Evolutionary conservation across 2,888 invertebrate genomes (phyloP).

Genomic region (Amitus sp.): DNA sequence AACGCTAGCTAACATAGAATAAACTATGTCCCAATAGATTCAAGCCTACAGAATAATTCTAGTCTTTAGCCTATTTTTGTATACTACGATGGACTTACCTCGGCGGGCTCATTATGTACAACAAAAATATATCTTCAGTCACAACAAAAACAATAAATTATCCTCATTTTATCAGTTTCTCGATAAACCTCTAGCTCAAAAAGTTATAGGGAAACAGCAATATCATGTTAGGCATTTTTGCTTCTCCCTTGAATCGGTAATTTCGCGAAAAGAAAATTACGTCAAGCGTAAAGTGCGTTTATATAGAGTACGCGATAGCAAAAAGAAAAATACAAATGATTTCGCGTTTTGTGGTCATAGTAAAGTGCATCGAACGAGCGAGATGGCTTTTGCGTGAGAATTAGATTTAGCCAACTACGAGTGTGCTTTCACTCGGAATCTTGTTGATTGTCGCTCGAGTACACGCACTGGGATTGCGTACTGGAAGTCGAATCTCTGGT

Average conservation of each 20-base stretch:
- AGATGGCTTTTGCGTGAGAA: slow-evolving; percentile 32
- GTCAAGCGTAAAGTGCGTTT: no score
- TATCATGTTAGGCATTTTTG: slow-evolving; percentile 12
- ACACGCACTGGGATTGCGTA: slow-evolving; percentile 59
- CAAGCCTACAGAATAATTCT: slow-evolving; percentile 11
- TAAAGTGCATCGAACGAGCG: slow-evolving; percentile 28
- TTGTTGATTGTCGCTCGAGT: slow-evolving; percentile 57
- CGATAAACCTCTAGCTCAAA: no score
- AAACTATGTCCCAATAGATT: slow-evolving; percentile 15
- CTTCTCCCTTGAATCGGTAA: no score
- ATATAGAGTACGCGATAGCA: no score
- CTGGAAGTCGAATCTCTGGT: slow-evolving; percentile 45
- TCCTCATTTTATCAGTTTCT: slow-evolving; percentile 12
- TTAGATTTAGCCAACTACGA: slow-evolving; percentile 37
- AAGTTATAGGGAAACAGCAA: no score
- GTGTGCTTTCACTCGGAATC: slow-evolving; percentile 47
- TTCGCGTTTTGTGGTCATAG: no score
- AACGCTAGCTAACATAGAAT: slow-evolving; percentile 12
- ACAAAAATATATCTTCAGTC: slow-evolving; percentile 48
- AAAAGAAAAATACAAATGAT: no score
- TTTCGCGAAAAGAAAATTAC: no score
- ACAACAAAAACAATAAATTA: slow-evolving; percentile 43
- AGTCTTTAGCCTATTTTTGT: slow-evolving; percentile 8
- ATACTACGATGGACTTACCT: slow-evolving; percentile 15
- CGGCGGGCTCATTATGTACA: slow-evolving; percentile 46